phyloP scores from a whole-genome alignment of 1,140 invertebrate genomes.

The Probaryconus sp. region DNA sequence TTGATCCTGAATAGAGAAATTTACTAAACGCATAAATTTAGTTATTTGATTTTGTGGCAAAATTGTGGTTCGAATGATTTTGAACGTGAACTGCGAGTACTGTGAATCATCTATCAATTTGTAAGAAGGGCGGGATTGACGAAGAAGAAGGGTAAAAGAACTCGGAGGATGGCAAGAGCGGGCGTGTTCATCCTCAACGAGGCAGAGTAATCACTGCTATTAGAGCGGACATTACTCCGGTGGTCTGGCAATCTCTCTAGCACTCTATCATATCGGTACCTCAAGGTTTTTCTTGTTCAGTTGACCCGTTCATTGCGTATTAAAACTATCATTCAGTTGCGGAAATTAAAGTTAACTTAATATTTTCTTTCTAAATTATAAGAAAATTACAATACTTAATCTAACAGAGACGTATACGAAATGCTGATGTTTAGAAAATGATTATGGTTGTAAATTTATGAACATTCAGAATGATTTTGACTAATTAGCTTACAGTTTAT shows the following conservation, averaged over 20 bases:
- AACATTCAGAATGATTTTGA: too few species aligned
- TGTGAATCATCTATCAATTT: conserved; percentile 76
- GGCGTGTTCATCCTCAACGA: conserved; percentile 74
- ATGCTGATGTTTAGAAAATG: too few species aligned
- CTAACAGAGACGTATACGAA: too few species aligned
- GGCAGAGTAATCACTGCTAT: conserved; percentile 78
- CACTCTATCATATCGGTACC: conserved; percentile 61
- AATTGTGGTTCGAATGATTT: too few species aligned
- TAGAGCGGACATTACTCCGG: conserved; percentile 77
- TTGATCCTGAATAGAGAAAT: too few species aligned
- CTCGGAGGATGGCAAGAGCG: conserved; percentile 53
- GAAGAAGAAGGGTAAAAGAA: conserved; percentile 51
- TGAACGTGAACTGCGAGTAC: conserved; percentile 47
- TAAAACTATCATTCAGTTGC: conserved; percentile 33
- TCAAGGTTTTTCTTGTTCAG: conserved; percentile 39
- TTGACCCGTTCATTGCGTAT: conserved; percentile 22
- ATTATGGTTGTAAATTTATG: too few species aligned
- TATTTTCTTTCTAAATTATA: too few species aligned
- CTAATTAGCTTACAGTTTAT: too few species aligned
- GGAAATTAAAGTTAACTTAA: conserved; percentile 16
- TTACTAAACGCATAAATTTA: too few species aligned
- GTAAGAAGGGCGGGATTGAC: conserved; percentile 53
- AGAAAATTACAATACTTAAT: too few species aligned
- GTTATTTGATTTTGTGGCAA: conserved; percentile 10
- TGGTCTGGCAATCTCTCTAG: conserved; percentile 71